Conservation (phyloP, 2,113 vertebrate genomes). For the Leptosomus discolor region DNA sequence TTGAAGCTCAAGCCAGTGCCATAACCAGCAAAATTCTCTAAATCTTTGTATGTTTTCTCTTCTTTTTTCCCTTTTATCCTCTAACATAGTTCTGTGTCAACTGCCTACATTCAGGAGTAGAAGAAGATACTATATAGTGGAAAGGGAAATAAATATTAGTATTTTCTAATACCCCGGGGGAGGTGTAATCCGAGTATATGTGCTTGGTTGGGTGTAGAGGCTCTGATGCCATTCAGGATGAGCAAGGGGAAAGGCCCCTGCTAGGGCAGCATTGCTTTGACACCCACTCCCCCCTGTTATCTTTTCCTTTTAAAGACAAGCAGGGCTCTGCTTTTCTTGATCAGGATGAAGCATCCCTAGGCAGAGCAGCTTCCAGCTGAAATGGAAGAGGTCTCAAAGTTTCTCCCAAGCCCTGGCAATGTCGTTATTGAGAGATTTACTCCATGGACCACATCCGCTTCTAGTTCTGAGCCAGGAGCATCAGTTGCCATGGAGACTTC, state of each 20-base stretch:
- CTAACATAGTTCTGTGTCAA: neutral
- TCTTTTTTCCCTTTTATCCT: neutral
- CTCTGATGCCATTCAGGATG: neutral
- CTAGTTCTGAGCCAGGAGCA: constrained; percentile 14
- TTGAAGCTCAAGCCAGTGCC: neutral
- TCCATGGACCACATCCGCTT: neutral
- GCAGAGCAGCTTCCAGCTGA: neutral
- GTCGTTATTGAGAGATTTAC: neutral
- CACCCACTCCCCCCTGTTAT: accelerated
- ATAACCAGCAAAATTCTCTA: neutral
- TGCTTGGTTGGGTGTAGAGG: neutral
- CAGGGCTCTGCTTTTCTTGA: neutral
- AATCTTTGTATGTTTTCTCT: neutral
- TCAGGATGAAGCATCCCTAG: neutral
- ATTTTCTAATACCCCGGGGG: neutral
- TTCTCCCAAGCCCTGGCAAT: neutral
- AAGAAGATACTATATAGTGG: neutral
- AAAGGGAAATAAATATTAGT: neutral
- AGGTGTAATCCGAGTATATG: accelerated
- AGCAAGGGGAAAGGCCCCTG: neutral
- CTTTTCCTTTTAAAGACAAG: neutral
- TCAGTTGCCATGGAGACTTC: constrained; percentile 35
- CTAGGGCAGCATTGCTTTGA: neutral
- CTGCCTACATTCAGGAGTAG: neutral
- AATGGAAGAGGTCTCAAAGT: neutral